Evolutionary conservation across 2,797 vertebrate species (phyloP), one percentile per base, ranked within the genome.

Genomic region (Tinamus major): DNA sequence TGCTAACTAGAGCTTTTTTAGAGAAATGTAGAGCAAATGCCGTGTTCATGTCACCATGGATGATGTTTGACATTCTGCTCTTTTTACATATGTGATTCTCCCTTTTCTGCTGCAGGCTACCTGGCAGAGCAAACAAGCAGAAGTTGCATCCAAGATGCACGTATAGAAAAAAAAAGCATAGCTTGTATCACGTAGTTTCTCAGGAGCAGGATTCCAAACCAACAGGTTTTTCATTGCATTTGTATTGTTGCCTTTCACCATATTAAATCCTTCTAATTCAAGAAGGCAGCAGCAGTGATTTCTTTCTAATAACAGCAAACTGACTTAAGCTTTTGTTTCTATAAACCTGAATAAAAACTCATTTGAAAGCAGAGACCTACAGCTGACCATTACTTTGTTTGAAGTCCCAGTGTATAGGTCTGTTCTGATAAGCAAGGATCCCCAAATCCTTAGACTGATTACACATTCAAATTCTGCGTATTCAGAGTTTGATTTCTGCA

Each of bases 61-160:
- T 2, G 5, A 76, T 83, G 31, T 72, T 24, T 35, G 55, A 61
- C 19, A 19, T 58, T 82, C 0, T 0, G 0, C 23, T 70, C 8
- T 27, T 62, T 79, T 67, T 58, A 21, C n/a, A 48, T 64, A 46
- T 44, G 33, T 0, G 1, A 78, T 17, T 63, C 42, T 70, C 4
- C 2, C 20, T 17, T 81, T 81, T 82, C 61, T 80, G 35, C 39
- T 84, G 74, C 39, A 85, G 27, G 1, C 0, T 49, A 31, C 21
- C 27, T 68, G 29, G 41, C n/a, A 68, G 24, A 79, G 31, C 29
- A 79, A 62, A 63, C 2, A 59, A 59, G 9, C 21, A 86, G 56
- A 87, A 87, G 18, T 35, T 59, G 35, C 27, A 65, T 78, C 20
- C 41, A 35, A 80, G 11, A 29, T 39, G 11, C 23, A 48, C 4